These are phyloP conservation scores for Nibea albiflora DNA, from an alignment of 2,113 vertebrate genomes.

Conservation along the genomic window DNA sequence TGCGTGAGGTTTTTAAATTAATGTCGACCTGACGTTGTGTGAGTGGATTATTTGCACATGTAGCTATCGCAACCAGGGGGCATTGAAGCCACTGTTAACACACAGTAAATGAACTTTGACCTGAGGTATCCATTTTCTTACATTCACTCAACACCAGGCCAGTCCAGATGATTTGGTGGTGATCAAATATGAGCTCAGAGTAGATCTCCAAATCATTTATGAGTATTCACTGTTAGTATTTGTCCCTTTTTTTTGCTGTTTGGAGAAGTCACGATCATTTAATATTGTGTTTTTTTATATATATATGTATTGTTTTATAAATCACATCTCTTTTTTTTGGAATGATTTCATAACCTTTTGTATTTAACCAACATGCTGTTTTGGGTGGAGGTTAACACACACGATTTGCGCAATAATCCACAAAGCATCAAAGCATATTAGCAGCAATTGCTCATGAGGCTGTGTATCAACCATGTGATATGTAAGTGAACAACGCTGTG, in stretches of 20 bases:
- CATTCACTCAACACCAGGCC: constrained; percentile 32
- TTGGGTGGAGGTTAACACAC: not conserved
- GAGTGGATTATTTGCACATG: constrained; percentile 40
- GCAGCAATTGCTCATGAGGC: not conserved
- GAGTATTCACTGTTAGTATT: not conserved
- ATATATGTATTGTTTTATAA: not conserved
- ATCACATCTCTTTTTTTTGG: not conserved
- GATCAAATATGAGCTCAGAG: not conserved
- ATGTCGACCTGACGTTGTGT: not conserved
- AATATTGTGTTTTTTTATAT: not conserved
- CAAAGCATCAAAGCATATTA: not conserved
- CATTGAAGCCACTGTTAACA: constrained; percentile 53
- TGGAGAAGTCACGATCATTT: not conserved
- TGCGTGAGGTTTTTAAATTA: not conserved
- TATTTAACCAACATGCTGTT: not conserved
- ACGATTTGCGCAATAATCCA: not conserved
- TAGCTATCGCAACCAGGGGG: constrained; percentile 36
- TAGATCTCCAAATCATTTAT: not conserved
- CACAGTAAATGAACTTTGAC: constrained; percentile 77
- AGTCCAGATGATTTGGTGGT: not conserved
- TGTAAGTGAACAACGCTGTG: constrained; percentile 23
- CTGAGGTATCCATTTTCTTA: constrained; percentile 78
- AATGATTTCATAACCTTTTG: not conserved
- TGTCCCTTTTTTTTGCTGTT: not conserved
- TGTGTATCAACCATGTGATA: not conserved